phyloP scores from a whole-genome alignment of 2,888 invertebrate genomes.

The Baccha elongata region DNA sequence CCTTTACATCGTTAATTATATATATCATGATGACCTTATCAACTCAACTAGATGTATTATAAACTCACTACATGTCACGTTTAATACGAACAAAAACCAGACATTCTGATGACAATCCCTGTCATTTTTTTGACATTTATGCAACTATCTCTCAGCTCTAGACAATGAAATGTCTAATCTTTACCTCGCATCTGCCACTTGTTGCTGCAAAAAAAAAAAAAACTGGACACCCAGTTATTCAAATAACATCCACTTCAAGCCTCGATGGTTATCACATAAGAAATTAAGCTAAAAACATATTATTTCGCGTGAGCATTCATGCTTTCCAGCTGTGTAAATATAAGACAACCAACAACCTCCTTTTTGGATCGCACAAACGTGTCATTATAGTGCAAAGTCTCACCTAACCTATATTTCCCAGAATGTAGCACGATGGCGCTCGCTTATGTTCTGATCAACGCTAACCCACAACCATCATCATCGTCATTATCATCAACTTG shows the following conservation, averaged over 20 bases:
- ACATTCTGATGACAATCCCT: neutral
- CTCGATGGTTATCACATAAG: constrained; percentile 29
- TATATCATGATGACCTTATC: too few species aligned
- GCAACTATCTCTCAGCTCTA: neutral
- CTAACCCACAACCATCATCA: constrained; percentile 12
- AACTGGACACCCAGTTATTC: constrained; percentile 29
- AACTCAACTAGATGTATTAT: too few species aligned
- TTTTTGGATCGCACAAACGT: constrained; percentile 41
- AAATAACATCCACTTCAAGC: constrained; percentile 33
- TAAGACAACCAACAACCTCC: constrained; percentile 51
- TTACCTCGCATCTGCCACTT: neutral
- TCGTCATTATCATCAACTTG: neutral
- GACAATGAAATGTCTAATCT: neutral
- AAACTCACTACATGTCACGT: too few species aligned
- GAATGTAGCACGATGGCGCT: constrained; percentile 49
- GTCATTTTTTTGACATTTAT: neutral
- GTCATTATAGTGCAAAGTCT: constrained; percentile 36
- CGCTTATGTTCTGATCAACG: constrained; percentile 36
- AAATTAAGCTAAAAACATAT: constrained; percentile 56
- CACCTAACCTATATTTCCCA: constrained; percentile 59
- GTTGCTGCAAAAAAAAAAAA: neutral
- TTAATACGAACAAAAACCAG: too few species aligned
- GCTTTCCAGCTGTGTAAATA: constrained; percentile 28
- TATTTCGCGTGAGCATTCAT: constrained; percentile 53
- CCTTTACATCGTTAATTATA: too few species aligned